Evolutionary conservation across 2,113 vertebrate genomes (phyloP), one percentile per base, ranked within the genome.

Genomic region (Bubo bubo): DNA sequence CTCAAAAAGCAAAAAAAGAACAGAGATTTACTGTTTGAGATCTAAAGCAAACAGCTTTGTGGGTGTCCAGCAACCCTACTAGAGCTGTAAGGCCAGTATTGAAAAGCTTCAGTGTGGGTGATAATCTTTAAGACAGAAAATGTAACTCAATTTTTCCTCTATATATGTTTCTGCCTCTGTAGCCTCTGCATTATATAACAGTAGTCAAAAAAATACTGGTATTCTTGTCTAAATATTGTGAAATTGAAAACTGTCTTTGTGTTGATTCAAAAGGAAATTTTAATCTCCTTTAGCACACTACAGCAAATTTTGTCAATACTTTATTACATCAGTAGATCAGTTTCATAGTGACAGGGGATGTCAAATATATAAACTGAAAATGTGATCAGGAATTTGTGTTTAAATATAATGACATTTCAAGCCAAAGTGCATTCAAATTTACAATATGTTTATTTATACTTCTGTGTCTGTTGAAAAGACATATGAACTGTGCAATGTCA

Each of bases 361-460:
- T 91, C 66, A 94, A 95, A 96, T 67, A 59, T 18, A 39, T 82
- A 89, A 90, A 62, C 52, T 79, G 39, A 77, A 95, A 93, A 92
- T 86, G 20, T 55, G n/a, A 88, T n/a, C 26, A 86, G 64, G 92
- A 93, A 83, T 88, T 76, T 90, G 18, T 84, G 39, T 77, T 96
- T 88, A 95, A 92, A 94, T 88, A 86, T 59, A 91, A 74, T 23
- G 94, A 37, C 35, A 83, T 79, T 95, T 96, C 45, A 96, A 94
- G 37, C 27, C 72, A 96, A 96, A 95, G 27, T 95, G 23, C 34
- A 85, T 92, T 96, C 47, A 94, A 56, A 94, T 96, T 97, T 93
- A 81, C 53, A 85, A 67, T 92, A 53, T 63, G 1, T 75, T 88
- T 89, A 90, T 79, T 96, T 96, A 91, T 39, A 90, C 19, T 95